Evolutionary conservation across 2,888 invertebrate species (phyloP), one percentile per base, ranked within the genome.

Genomic region (Pheosia gnoma): DNA sequence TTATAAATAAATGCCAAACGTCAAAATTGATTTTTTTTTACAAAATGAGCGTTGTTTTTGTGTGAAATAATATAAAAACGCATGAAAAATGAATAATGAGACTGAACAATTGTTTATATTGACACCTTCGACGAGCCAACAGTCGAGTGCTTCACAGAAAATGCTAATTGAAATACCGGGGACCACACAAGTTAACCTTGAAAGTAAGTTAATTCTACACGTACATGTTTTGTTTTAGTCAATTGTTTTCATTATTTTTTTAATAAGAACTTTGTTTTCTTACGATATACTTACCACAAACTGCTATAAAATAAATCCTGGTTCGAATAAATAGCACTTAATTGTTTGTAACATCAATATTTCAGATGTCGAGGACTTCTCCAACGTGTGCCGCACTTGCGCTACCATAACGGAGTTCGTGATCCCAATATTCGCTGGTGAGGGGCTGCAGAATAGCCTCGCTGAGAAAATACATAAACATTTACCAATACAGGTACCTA

Each of bases 351-450:
- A 4, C 9, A 41, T 37, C 57, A 41, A 9, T 61, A 45, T 74
- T 78, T 13, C 71, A 88, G 89, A 80, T 77, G 75, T 83, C 3
- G 67, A 74, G 47, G 81, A 86, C 59, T 82, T 86, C 59, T 73
- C 82, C 0, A 84, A 81, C 57, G 80, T 94, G 36, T 95, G 95
- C 74, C 89, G 95, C 59, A 84, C 94, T 51, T 95, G 95, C 78
- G 95, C 95, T 36, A 91, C 89, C 54, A 71, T 86, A 41, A 93
- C 90, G 38, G 91, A 94, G 62, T 87, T 91, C 65, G 83, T 95
- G 37, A 93, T 96, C 61, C 95, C 95, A 7, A 95, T 96, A 75
- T 96, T 95, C 75, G 89, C 93, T 13, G 95, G 93, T 0, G 95
- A 96, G 77, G 96, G 96, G 2, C 72, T 93, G 9, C 93, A 94